Conservation (phyloP, 1,140 invertebrate genomes). For the Phenacoccus solenopsis region DNA sequence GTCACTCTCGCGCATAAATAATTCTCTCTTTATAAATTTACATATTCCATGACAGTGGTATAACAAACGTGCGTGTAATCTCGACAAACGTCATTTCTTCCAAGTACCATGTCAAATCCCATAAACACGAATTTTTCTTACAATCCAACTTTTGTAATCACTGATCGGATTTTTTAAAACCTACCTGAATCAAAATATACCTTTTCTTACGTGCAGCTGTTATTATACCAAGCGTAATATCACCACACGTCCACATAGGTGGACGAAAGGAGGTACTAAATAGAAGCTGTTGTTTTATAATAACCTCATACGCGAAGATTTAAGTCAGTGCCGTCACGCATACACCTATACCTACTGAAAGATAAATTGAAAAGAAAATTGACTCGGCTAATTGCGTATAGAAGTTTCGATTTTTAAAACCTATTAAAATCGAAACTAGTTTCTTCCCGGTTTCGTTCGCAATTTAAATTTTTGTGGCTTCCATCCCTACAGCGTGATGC, state of each 20-base stretch:
- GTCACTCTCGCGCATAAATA: too few relatives aligned
- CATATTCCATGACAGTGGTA: too few relatives aligned
- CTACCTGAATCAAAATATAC: not conserved
- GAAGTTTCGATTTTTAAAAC: not conserved
- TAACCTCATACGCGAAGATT: not conserved
- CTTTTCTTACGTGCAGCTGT: not conserved
- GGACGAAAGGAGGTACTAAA: not conserved
- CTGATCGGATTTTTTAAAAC: not conserved
- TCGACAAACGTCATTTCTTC: too few relatives aligned
- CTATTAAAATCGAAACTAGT: not conserved
- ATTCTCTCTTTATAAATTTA: too few relatives aligned
- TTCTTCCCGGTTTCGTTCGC: not conserved
- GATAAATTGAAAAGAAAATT: not conserved
- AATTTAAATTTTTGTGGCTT: not conserved
- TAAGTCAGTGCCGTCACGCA: not conserved
- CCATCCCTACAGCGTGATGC: not conserved
- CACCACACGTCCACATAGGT: not conserved
- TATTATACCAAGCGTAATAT: not conserved
- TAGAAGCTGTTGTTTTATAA: conserved; percentile 2
- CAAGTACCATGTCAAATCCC: too few relatives aligned
- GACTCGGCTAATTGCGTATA: not conserved
- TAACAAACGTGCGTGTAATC: too few relatives aligned
- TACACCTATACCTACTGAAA: not conserved
- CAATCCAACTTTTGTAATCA: conserved; percentile 3
- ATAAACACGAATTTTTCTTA: too few relatives aligned